Base-by-base conservation (phyloP, 2,113 vertebrate genomes). In the Syrrhaptes paradoxus region DNA sequence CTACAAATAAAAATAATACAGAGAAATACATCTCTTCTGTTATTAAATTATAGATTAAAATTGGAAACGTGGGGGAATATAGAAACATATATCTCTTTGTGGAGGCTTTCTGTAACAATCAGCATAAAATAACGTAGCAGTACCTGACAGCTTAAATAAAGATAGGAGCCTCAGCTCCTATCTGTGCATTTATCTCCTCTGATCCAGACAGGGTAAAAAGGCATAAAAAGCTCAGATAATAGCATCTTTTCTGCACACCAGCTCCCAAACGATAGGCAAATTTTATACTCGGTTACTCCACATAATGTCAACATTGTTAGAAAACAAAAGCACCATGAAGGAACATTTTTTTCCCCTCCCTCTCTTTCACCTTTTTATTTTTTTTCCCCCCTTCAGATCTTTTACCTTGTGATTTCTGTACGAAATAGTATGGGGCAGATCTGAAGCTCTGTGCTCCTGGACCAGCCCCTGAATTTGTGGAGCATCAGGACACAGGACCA, bases 1-100 rank as follows among this genome's bases (percentile, higher is more conserved):
- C 75, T 58, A 82, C 89, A 91, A 93, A 87, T 93, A 94, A 97
- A 96, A 95, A 89, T 94, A 91, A 96, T 77, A 95, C 34, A 88
- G 94, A 88, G 72, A 95, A 97, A 97, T 95, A 95, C 72, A 81
- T 95, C 93, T 94, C 58, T 91, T 96, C 96, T 84, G 75, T 92
- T 95, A 96, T 96, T 96, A 91, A 96, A 97, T 96, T 96, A 96
- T 89, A 90, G 95, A 97, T 97, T 96, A 97, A 97, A 97, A 96
- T 90, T 96, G 78, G 41, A 77, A 88, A 82, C 70, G 2, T 68
- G 63, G 62, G 51, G 63, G 59, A 78, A 86, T 72, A 84, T 15
- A 93, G 92, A 92, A 92, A 94, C 90, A 95, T 85, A 79, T 86
- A 95, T 97, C 81, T 97, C 91, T 92, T 90, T 70, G 91, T 95